phyloP scores from a whole-genome alignment of 1,140 invertebrate genomes.

The Pseudobourletiella spinata region DNA sequence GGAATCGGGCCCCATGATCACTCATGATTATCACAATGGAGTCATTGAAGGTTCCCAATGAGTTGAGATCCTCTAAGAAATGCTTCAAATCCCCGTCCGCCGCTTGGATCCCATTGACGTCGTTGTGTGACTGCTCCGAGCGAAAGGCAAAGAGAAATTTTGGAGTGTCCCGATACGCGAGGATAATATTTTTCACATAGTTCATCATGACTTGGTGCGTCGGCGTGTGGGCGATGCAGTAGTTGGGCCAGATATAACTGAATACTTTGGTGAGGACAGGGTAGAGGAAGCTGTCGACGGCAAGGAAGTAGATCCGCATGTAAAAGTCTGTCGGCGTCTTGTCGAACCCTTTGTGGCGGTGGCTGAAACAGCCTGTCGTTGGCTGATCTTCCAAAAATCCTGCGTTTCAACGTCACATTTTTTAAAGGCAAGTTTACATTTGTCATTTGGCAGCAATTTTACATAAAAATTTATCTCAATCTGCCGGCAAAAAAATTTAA shows the following conservation, averaged over 20 bases:
- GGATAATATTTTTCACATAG: slow-evolving; percentile 54
- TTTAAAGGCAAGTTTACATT: neutral
- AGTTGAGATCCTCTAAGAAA: slow-evolving; percentile 50
- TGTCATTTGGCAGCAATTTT: neutral
- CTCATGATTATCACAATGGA: slow-evolving; percentile 76
- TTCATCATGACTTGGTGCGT: slow-evolving; percentile 63
- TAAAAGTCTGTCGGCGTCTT: slow-evolving; percentile 82
- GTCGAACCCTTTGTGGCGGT: slow-evolving; percentile 79
- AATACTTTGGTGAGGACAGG: slow-evolving; percentile 35
- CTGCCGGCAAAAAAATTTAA: neutral
- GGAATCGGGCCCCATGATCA: slow-evolving; percentile 76
- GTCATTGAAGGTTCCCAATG: slow-evolving; percentile 55
- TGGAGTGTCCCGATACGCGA: slow-evolving; percentile 54
- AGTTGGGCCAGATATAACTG: slow-evolving; percentile 47
- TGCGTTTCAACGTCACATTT: slow-evolving; percentile 48
- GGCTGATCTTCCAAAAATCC: slow-evolving; percentile 81
- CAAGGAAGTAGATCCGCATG: slow-evolving; percentile 68
- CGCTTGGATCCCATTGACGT: slow-evolving; percentile 64
- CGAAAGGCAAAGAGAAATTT: slow-evolving; percentile 82
- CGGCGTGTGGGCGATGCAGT: slow-evolving; percentile 67
- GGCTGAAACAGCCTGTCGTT: slow-evolving; percentile 76
- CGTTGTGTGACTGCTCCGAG: slow-evolving; percentile 65
- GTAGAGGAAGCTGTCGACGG: slow-evolving; percentile 43
- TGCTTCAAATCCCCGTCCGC: slow-evolving; percentile 63
- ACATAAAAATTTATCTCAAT: neutral